Evolutionary conservation across 2,113 vertebrate genomes (phyloP).

Genomic region (Phalacrocorax carbo): DNA sequence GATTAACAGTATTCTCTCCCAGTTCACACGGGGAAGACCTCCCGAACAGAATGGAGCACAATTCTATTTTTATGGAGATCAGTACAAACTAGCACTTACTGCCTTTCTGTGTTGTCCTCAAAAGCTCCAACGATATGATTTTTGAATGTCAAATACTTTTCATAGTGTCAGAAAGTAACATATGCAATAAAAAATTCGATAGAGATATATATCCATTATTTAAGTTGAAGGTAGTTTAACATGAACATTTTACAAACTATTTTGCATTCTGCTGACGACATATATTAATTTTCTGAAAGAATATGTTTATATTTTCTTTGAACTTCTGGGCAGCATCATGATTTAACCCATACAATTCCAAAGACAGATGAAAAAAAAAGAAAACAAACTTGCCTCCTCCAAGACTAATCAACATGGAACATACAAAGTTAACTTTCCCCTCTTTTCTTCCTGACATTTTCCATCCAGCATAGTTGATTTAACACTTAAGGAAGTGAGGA

Average conservation of each 20-base stretch:
- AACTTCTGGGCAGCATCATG: not conserved
- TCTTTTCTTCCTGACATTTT: not conserved
- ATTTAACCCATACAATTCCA: not conserved
- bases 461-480: not conserved
- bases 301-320: not conserved
- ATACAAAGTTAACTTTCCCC: not conserved
- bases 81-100: not conserved
- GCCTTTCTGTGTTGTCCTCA: not conserved
- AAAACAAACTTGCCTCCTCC: not conserved
- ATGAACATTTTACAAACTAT: not conserved
- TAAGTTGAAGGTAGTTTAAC: not conserved
- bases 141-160: conserved; percentile 6
- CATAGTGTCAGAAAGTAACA: not conserved
- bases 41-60: not conserved
- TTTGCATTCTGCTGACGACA: not conserved
- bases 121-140: not conserved
- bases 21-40: not conserved
- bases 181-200: not conserved
- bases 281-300: not conserved
- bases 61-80: conserved; percentile 21
- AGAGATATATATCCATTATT: not conserved
- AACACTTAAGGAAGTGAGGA: not conserved
- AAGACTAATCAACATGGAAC: not conserved
- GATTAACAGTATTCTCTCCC: not conserved
- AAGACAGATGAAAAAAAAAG: not conserved